These are phyloP conservation scores for Chorisops tibialis DNA, from an alignment of 2,888 invertebrate species.

Conservation along the genomic window DNA sequence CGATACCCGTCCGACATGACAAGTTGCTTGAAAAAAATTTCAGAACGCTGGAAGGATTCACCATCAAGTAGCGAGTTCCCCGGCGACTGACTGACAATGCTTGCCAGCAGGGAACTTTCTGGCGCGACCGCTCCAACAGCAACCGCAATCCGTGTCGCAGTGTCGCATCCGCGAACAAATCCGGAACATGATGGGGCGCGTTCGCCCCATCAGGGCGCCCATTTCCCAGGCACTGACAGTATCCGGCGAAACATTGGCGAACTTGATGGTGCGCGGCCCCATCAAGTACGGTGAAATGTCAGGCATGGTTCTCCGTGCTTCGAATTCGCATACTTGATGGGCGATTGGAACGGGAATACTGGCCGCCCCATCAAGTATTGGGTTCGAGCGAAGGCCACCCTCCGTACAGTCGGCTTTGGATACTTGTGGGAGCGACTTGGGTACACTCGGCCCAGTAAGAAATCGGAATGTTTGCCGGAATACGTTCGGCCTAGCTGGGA, in stretches of 20 bases:
- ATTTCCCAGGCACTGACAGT: constrained; percentile 30
- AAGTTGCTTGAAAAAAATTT: constrained; percentile 36
- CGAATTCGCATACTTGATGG: constrained; percentile 46
- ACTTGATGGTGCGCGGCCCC: constrained; percentile 46
- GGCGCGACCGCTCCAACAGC: constrained; percentile 29
- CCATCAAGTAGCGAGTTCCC: constrained; percentile 35
- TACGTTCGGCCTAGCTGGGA: constrained; percentile 41
- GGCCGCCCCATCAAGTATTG: constrained; percentile 41
- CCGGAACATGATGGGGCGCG: constrained; percentile 27
- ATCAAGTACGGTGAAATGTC: constrained; percentile 50
- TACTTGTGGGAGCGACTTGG: constrained; percentile 41
- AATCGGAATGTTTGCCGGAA: constrained; percentile 44
- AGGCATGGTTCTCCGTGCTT: constrained; percentile 42
- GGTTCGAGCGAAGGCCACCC: constrained; percentile 31
- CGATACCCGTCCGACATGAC: constrained; percentile 29
- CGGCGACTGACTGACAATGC: constrained; percentile 19
- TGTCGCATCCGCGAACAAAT: constrained; percentile 30
- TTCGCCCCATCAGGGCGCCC: constrained; percentile 40
- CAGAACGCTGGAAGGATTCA: constrained; percentile 33
- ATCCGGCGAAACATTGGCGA: constrained; percentile 33
- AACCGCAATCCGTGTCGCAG: constrained; percentile 33
- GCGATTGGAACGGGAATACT: constrained; percentile 47
- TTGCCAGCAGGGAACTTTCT: constrained; percentile 29
- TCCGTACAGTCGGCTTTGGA: constrained; percentile 32
- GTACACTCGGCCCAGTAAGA: constrained; percentile 44